Percentiles rank a stretch among this genome's conserved stretches.
Evolutionary conservation across 2,888 invertebrate genomes (phyloP).

Genomic region (Eupithecia pulchellata): DNA sequence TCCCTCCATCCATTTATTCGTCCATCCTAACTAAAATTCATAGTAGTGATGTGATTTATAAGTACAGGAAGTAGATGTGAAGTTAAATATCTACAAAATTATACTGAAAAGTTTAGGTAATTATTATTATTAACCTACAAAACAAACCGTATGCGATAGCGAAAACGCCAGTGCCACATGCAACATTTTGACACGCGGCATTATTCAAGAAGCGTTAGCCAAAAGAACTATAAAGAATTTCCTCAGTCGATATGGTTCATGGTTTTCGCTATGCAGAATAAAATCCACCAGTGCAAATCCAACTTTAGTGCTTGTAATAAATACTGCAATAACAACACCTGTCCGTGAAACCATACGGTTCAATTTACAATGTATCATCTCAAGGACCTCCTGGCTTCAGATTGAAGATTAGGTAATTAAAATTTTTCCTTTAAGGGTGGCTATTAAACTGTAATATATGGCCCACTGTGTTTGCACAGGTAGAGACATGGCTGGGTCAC

Average conservation of each 20-base stretch:
- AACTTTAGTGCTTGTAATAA: conserved; percentile 30
- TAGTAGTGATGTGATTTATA: no score
- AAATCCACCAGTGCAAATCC: conserved; percentile 8
- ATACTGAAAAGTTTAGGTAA: background rate
- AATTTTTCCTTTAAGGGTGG: conserved; percentile 75
- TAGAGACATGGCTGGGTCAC: conserved; percentile 12
- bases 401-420: conserved; percentile 78
- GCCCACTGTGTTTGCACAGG: conserved; percentile 47
- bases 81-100: background rate
- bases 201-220: conserved; percentile 1
- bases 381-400: conserved; percentile 69
- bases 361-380: conserved; percentile 55
- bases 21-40: no score
- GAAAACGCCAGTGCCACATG: conserved; percentile 4
- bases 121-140: background rate
- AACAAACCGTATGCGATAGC: conserved; percentile 1
- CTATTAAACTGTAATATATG: conserved; percentile 74
- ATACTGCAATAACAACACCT: conserved; percentile 45
- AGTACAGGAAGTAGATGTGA: no score
- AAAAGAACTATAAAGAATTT: background rate
- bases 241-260: background rate
- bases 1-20: no score
- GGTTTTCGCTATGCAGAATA: background rate
- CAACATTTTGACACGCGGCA: conserved; percentile 7
- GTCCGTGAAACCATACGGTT: conserved; percentile 47